Conservation (phyloP, 1,140 invertebrate species). For the Andrena cerasifolii region DNA sequence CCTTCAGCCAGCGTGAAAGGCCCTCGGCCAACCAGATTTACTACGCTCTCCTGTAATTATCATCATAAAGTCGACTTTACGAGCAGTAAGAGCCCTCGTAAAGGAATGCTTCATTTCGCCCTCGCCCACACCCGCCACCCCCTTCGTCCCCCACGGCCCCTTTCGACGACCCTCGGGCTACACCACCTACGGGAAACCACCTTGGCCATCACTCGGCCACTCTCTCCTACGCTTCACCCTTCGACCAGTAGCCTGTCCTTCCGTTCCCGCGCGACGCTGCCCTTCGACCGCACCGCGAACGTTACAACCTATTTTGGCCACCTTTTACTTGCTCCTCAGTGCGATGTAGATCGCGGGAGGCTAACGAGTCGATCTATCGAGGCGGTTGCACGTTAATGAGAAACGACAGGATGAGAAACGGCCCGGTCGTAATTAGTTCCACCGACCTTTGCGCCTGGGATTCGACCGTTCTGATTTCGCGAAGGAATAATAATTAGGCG, state of each 20-base stretch:
- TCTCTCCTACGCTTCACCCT: constrained; percentile 35
- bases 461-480: neutral
- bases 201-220: constrained; percentile 57
- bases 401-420: neutral
- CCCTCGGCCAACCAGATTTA: constrained; percentile 79
- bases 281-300: constrained; percentile 52
- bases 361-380: neutral
- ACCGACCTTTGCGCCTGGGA: neutral
- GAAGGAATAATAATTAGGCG: neutral
- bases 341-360: constrained; percentile 10
- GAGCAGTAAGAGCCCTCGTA: constrained; percentile 84
- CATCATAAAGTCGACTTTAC: constrained; percentile 86
- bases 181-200: constrained; percentile 63
- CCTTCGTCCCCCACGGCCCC: constrained; percentile 9
- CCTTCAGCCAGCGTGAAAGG: constrained; percentile 53
- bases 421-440: neutral
- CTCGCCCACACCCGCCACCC: constrained; percentile 43
- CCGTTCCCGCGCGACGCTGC: constrained; percentile 31
- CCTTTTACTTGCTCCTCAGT: constrained; percentile 39
- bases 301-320: constrained; percentile 59
- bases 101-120: constrained; percentile 85
- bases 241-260: constrained; percentile 38
- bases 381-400: neutral
- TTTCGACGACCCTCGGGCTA: constrained; percentile 61
- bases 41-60: constrained; percentile 84